Conservation (phyloP, 2,888 invertebrate species). For the Serripes groenlandicus region DNA sequence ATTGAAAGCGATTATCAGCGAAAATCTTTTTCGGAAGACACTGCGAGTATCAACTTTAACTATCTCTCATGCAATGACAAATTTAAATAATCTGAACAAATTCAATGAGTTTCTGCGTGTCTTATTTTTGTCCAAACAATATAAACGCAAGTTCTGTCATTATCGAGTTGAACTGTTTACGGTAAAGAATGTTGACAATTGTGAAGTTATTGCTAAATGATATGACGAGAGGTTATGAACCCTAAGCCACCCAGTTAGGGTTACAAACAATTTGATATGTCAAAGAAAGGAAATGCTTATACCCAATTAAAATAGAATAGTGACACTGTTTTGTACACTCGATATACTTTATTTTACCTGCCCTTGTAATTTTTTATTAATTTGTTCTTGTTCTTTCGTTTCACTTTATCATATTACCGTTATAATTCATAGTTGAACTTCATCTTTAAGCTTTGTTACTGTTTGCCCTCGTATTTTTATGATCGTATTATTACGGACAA, state of each 20-base stretch:
- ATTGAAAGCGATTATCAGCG: constrained; percentile 39
- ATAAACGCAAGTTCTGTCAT: constrained; percentile 16
- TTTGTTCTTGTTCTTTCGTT: no score
- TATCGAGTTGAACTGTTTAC: constrained; percentile 42
- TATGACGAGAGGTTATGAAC: constrained; percentile 66
- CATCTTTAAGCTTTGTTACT: not conserved
- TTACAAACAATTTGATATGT: constrained; percentile 40
- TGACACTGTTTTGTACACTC: no score
- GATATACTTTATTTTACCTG: no score
- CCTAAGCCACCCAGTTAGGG: constrained; percentile 57
- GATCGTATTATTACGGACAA: constrained; percentile 14
- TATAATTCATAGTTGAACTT: no score
- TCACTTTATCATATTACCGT: no score
- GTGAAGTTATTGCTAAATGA: constrained; percentile 62
- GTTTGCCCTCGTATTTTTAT: not conserved
- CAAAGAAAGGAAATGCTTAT: constrained; percentile 33
- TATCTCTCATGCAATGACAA: constrained; percentile 59
- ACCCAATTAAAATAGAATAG: constrained; percentile 49
- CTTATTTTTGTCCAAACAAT: not conserved
- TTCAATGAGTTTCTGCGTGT: constrained; percentile 31
- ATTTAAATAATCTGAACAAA: constrained; percentile 24
- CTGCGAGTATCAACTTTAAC: constrained; percentile 43
- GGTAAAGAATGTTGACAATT: constrained; percentile 54
- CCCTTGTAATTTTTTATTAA: no score
- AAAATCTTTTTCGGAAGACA: constrained; percentile 54